Evolutionary conservation across 2,888 invertebrate genomes (phyloP).

Genomic region (Eupelmus urozonus): DNA sequence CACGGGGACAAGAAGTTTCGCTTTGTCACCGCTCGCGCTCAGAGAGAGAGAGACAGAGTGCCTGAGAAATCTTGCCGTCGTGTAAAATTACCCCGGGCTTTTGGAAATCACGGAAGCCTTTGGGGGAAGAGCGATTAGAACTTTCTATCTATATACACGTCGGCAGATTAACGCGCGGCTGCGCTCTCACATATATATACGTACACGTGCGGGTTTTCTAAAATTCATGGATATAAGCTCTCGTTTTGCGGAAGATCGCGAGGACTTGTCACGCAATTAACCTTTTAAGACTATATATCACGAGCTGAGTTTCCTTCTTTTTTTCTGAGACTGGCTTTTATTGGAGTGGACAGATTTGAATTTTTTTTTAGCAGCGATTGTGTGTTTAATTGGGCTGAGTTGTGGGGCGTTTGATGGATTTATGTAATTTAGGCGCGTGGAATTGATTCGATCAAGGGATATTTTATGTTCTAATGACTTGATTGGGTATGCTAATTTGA

Average conservation of each 20-base stretch:
- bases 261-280: conserved; percentile 15
- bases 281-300: conserved; percentile 21
- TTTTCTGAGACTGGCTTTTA: background rate
- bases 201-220: background rate
- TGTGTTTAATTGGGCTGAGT: conserved; percentile 15
- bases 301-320: background rate
- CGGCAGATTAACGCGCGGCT: no score
- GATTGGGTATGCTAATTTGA: background rate
- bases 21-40: background rate
- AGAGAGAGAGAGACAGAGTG: no score
- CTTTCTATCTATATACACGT: no score
- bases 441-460: background rate
- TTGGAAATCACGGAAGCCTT: no score
- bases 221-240: background rate
- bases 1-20: background rate
- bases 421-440: no score
- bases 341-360: conserved; percentile 13
- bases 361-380: conserved; percentile 3
- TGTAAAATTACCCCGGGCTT: background rate
- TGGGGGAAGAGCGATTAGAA: no score
- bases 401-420: background rate
- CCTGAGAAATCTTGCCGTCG: no score
- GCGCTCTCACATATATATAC: no score
- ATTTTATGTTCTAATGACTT: conserved; percentile 2
- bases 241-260: background rate